Conservation (phyloP, 2,113 vertebrate species). For the Alethe diademata region DNA sequence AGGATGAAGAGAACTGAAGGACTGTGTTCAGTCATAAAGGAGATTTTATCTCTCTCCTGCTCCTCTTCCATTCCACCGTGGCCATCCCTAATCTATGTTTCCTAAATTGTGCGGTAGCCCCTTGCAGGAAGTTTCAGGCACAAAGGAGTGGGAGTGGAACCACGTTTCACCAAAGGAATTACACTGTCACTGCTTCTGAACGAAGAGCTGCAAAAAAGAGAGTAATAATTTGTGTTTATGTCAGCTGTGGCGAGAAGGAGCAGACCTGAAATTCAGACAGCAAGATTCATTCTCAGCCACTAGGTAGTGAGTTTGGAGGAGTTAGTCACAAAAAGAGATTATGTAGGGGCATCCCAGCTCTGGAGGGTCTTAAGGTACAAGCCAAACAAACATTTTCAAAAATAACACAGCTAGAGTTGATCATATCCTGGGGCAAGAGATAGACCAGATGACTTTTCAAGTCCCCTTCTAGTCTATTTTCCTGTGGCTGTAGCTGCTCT, state of each 20-base stretch:
- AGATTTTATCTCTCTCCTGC: neutral
- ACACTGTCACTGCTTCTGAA: neutral
- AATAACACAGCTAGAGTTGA: neutral
- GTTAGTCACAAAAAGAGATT: neutral
- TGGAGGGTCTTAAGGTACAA: neutral
- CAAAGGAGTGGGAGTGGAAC: neutral
- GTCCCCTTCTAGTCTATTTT: neutral
- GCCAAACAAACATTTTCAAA: neutral
- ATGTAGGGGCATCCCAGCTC: neutral
- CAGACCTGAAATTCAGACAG: neutral
- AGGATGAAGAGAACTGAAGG: neutral
- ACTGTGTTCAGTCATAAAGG: neutral
- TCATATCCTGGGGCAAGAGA: neutral
- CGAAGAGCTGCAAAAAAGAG: neutral
- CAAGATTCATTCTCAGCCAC: neutral
- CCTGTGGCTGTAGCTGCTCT: neutral
- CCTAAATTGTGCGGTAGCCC: neutral
- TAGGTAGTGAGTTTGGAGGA: neutral
- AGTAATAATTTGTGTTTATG: neutral
- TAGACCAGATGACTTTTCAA: neutral
- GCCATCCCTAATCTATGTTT: neutral
- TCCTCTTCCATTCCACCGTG: neutral
- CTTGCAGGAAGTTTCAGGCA: neutral
- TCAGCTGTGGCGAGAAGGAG: neutral
- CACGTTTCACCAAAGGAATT: neutral